These are phyloP conservation scores for Phacellophora camtschatica DNA, from an alignment of 30 jellyfish, hydroid and myxozoan species.

Conservation along the genomic window DNA sequence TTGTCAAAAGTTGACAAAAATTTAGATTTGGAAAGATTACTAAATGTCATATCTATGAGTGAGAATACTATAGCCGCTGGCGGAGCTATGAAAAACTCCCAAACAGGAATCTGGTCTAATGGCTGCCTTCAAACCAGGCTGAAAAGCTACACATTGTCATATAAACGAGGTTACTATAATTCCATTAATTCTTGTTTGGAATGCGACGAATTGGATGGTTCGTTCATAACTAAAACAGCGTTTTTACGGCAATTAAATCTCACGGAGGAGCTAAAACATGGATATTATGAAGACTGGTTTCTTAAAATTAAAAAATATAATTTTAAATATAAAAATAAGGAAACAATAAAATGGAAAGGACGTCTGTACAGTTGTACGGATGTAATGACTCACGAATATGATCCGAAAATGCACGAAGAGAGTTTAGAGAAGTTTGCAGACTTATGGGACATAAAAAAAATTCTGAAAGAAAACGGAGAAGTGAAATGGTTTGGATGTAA, in stretches of 20 bases:
- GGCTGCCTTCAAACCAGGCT: constrained; percentile 77
- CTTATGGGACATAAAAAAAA: constrained; percentile 71
- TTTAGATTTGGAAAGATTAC: constrained; percentile 63
- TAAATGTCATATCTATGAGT: constrained; percentile 28
- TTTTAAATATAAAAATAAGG: not conserved
- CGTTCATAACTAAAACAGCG: constrained; percentile 56
- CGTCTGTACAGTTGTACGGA: constrained; percentile 80
- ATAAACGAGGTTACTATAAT: constrained; percentile 52
- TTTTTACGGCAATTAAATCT: constrained; percentile 2
- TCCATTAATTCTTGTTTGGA: constrained; percentile 67
- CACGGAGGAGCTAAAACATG: constrained; percentile 23
- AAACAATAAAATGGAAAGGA: not conserved
- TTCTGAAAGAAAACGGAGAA: constrained; percentile 20
- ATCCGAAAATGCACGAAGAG: not conserved
- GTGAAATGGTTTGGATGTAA: constrained; percentile 86
- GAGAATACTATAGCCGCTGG: constrained; percentile 68
- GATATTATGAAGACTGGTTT: constrained; percentile 87
- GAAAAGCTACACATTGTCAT: constrained; percentile 38
- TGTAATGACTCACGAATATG: constrained; percentile 44
- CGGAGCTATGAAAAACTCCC: constrained; percentile 40
- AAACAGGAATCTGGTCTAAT: constrained; percentile 78
- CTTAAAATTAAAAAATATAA: constrained; percentile 24
- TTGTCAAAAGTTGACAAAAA: constrained; percentile 10
- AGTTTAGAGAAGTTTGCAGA: constrained; percentile 36
- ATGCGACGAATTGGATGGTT: constrained; percentile 66